These are phyloP conservation scores for Sardina pilchardus DNA, from an alignment of 2,113 vertebrate genomes.

Conservation along the genomic window DNA sequence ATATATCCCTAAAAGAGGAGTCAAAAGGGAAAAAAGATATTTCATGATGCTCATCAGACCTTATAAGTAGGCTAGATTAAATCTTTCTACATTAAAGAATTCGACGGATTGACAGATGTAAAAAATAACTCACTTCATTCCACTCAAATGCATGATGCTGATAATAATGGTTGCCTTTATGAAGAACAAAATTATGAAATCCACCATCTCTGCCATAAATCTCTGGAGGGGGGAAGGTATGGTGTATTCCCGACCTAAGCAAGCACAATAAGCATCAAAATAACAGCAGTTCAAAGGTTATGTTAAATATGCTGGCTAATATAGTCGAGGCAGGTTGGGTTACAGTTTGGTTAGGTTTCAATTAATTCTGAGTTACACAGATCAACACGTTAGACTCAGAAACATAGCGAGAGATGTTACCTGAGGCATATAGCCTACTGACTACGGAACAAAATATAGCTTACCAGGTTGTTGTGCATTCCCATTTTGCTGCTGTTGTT, in stretches of 20 bases:
- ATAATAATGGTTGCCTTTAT: constrained; percentile 96
- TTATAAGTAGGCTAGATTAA: neutral
- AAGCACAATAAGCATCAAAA: neutral
- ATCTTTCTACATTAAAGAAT: neutral
- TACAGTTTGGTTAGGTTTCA: neutral
- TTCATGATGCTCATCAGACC: neutral
- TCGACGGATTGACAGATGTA: neutral
- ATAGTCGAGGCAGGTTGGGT: too few species aligned
- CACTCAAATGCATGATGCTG: constrained; percentile 95
- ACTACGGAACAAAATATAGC: neutral
- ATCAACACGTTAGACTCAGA: too few species aligned
- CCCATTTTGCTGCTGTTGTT: constrained; percentile 57
- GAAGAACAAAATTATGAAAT: constrained; percentile 98
- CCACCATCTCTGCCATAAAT: constrained; percentile 97
- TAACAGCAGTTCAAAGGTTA: neutral
- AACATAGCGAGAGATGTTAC: too few species aligned
- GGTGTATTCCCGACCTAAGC: constrained; percentile 85
- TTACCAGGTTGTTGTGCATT: constrained; percentile 66
- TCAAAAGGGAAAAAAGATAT: constrained; percentile 3
- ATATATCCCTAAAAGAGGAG: constrained; percentile 83
- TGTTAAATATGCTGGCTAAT: neutral
- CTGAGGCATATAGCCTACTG: too few species aligned
- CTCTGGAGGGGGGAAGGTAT: constrained; percentile 94
- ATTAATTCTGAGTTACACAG: neutral
- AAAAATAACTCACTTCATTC: constrained; percentile 89